phyloP scores from a whole-genome alignment of 2,797 vertebrate species.

The Siniperca obscura region DNA sequence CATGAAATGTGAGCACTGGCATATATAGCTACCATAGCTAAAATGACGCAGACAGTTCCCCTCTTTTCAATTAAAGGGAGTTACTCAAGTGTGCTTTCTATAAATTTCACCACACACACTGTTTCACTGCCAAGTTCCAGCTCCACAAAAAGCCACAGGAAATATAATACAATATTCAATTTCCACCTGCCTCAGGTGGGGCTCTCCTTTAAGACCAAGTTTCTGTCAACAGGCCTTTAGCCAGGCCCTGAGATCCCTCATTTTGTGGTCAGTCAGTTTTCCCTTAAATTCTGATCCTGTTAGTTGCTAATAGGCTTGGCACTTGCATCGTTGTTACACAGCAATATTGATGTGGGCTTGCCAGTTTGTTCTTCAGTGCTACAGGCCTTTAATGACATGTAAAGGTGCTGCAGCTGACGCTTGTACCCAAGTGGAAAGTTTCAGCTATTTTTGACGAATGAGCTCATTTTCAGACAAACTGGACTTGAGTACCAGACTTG shows the following conservation, averaged over 20 bases:
- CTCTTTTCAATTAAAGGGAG: slow-evolving; percentile 70
- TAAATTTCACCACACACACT: slow-evolving; percentile 63
- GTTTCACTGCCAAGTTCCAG: slow-evolving; percentile 71
- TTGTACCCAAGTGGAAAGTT: slow-evolving; percentile 68
- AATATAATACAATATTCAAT: slow-evolving; percentile 81
- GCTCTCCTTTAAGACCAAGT: slow-evolving; percentile 65
- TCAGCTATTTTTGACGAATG: slow-evolving; percentile 65
- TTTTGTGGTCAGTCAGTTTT: slow-evolving; percentile 72
- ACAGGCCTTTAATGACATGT: slow-evolving; percentile 67
- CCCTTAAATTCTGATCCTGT: slow-evolving; percentile 69
- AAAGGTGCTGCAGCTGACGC: slow-evolving; percentile 62
- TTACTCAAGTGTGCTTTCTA: slow-evolving; percentile 62
- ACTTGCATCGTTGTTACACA: slow-evolving; percentile 56
- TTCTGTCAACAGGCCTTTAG: slow-evolving; percentile 76
- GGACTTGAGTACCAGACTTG: slow-evolving; percentile 54
- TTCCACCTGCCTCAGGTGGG: slow-evolving; percentile 83
- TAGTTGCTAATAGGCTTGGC: slow-evolving; percentile 77
- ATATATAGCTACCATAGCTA: slow-evolving; percentile 40
- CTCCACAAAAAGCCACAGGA: slow-evolving; percentile 76
- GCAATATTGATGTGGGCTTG: slow-evolving; percentile 59
- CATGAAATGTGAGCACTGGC: slow-evolving; percentile 40
- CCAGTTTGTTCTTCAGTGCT: slow-evolving; percentile 60
- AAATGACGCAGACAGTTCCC: slow-evolving; percentile 57
- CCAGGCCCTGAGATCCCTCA: slow-evolving; percentile 55
- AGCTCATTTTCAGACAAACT: slow-evolving; percentile 68